These are phyloP conservation scores for Cinclus mexicanus DNA, from an alignment of 2,113 vertebrate species.

Conservation along the genomic window DNA sequence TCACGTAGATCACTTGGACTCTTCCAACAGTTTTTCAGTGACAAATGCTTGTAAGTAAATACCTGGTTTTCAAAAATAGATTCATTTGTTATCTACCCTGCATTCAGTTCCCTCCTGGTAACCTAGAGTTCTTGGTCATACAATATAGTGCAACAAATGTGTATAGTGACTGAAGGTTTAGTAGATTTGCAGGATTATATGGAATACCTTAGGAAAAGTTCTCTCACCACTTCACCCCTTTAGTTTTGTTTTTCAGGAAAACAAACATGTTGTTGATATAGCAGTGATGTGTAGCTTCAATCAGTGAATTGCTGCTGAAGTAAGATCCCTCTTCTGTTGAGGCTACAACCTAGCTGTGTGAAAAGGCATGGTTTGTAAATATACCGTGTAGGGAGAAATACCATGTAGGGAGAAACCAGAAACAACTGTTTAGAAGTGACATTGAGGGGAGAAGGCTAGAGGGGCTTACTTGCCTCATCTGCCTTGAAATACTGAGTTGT, in stretches of 20 bases:
- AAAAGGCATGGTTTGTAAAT: constrained; percentile 36
- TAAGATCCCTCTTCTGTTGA: constrained; percentile 10
- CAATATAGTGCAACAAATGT: constrained; percentile 17
- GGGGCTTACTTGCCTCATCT: constrained; percentile 31
- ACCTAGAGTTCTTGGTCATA: not conserved
- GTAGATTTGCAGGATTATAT: not conserved
- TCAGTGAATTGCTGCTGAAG: constrained; percentile 16
- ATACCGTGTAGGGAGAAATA: not conserved
- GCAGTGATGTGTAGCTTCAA: not conserved
- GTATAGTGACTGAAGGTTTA: not conserved
- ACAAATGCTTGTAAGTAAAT: constrained; percentile 98
- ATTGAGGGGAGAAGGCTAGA: constrained; percentile 49
- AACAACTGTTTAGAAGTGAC: constrained; percentile 55
- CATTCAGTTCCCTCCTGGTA: not conserved
- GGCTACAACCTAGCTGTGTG: not conserved
- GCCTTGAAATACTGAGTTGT: constrained; percentile 43
- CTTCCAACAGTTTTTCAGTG: constrained; percentile 99
- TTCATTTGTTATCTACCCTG: not conserved
- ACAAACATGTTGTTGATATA: not conserved
- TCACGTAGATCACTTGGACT: constrained; percentile 98
- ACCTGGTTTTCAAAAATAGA: not conserved
- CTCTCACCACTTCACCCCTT: not conserved
- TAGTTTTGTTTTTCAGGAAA: not conserved
- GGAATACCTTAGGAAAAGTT: constrained; percentile 54
- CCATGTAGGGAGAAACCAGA: not conserved